phyloP scores from a whole-genome alignment of 2,113 vertebrate species.

The Crotalus tigris region DNA sequence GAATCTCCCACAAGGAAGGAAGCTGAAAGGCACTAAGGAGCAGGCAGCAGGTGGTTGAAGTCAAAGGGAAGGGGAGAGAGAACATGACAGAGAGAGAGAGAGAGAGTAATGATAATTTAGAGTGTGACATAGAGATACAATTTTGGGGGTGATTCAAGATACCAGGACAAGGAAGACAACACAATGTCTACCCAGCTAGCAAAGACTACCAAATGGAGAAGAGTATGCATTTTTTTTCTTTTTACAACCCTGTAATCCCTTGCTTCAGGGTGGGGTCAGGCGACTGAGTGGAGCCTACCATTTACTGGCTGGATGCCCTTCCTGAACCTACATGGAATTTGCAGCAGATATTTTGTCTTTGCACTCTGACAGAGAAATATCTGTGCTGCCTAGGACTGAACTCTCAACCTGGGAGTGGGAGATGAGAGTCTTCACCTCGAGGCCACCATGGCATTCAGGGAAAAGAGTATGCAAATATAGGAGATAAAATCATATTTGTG shows the following conservation, averaged over 20 bases:
- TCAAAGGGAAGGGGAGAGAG: neutral
- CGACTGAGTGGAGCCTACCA: no score
- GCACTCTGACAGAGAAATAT: no score
- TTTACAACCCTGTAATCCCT: no score
- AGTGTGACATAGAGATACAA: neutral
- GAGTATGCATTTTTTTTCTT: neutral
- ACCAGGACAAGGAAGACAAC: neutral
- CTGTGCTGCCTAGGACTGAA: no score
- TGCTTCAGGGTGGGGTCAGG: no score
- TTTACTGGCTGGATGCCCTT: no score
- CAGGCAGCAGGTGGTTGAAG: neutral
- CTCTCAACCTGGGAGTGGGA: no score
- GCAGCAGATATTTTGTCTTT: no score
- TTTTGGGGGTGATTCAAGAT: neutral
- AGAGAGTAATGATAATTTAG: neutral
- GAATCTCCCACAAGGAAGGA: neutral
- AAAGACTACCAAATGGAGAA: neutral
- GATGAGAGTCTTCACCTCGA: no score
- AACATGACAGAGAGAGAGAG: neutral
- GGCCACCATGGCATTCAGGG: neutral
- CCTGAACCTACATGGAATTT: no score
- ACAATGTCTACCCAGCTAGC: neutral
- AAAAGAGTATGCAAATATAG: neutral
- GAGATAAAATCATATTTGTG: neutral
- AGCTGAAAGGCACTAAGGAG: neutral